Percentiles rank a stretch among this genome's conserved stretches.
These are phyloP conservation scores for Chelonoidis abingdonii DNA, from an alignment of 2,113 vertebrate species.

Conservation along the genomic window DNA sequence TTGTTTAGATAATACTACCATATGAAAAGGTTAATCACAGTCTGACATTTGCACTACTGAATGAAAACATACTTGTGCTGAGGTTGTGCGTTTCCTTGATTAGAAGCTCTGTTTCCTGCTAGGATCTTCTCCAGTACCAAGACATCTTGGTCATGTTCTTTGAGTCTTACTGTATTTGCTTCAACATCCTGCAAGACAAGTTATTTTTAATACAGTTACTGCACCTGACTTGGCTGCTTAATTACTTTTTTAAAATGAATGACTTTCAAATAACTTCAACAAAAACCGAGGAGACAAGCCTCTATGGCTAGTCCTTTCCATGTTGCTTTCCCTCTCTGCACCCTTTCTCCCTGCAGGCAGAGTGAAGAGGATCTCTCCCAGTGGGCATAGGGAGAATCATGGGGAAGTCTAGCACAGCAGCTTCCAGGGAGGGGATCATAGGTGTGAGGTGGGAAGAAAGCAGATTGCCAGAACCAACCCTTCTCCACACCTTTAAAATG, in stretches of 20 bases:
- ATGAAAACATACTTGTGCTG: constrained; percentile 93
- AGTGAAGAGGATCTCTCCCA: neutral
- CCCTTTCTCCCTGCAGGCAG: neutral
- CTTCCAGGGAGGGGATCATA: neutral
- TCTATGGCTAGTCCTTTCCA: neutral
- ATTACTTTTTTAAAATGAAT: constrained; percentile 12
- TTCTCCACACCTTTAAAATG: neutral
- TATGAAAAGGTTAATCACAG: constrained; percentile 75
- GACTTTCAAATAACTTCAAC: constrained; percentile 7
- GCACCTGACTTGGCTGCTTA: neutral
- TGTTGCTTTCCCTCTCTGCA: neutral
- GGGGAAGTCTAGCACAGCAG: neutral
- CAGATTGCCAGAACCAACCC: neutral
- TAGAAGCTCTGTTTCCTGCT: constrained; percentile 84
- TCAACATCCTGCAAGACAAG: constrained; percentile 92
- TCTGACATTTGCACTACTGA: constrained; percentile 72
- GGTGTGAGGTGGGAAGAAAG: neutral
- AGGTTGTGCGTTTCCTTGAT: constrained; percentile 87
- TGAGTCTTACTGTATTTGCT: constrained; percentile 98
- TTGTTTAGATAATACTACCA: constrained; percentile 71
- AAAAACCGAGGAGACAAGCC: neutral
- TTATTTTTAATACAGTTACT: constrained; percentile 71
- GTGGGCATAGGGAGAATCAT: neutral
- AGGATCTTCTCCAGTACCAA: constrained; percentile 96
- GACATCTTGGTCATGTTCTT: constrained; percentile 98